A percentile compares a stretch with the other conserved stretches of the same genome.
phyloP scores from a whole-genome alignment of 2,113 vertebrate species.

The Puffinus mauretanicus region DNA sequence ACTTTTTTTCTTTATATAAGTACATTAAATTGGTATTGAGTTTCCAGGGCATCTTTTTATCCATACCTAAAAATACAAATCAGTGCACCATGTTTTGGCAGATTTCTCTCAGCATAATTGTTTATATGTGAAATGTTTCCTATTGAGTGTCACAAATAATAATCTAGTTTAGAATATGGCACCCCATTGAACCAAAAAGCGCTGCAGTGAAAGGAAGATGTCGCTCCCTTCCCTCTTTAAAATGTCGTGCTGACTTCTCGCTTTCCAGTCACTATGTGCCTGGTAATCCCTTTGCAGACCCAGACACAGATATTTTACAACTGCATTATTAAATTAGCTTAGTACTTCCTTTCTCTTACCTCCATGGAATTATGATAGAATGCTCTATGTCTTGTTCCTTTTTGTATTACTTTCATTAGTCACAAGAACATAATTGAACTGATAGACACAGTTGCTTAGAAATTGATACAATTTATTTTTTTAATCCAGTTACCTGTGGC shows the following conservation, averaged over 20 bases:
- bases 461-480: not conserved
- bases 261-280: not conserved
- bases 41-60: slow-evolving; percentile 43
- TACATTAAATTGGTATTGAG: not conserved
- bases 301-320: slow-evolving; percentile 30
- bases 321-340: slow-evolving; percentile 35
- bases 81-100: slow-evolving; percentile 2
- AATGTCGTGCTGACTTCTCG: slow-evolving; percentile 18
- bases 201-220: slow-evolving; percentile 22
- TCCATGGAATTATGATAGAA: slow-evolving; percentile 26
- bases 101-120: slow-evolving; percentile 45
- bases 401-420: not conserved
- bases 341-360: slow-evolving; percentile 42
- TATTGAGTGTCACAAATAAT: slow-evolving; percentile 60
- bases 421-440: not conserved
- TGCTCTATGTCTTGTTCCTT: slow-evolving; percentile 17
- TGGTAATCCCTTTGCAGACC: not conserved
- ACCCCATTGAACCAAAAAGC: slow-evolving; percentile 24
- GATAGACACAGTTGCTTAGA: not conserved
- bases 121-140: slow-evolving; percentile 61
- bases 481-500: not conserved
- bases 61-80: slow-evolving; percentile 42
- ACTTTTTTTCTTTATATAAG: not conserved
- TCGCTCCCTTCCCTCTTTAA: not conserved
- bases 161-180: slow-evolving; percentile 49